Evolutionary conservation across 2,113 vertebrate genomes (phyloP).

Genomic region (Callocephalon fimbriatum): DNA sequence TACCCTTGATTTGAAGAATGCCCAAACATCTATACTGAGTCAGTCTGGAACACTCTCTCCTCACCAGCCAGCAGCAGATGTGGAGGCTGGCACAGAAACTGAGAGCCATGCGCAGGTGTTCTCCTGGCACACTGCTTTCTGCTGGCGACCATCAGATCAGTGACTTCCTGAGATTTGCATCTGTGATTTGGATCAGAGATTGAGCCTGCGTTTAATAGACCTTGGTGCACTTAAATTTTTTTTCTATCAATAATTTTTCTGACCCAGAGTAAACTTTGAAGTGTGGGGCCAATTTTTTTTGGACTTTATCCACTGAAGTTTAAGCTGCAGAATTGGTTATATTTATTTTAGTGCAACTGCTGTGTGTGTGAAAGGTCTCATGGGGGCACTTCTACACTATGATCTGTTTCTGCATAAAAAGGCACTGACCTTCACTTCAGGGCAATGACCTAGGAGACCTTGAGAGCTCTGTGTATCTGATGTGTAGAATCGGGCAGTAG

Average conservation of each 20-base stretch:
- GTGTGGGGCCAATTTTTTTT: neutral
- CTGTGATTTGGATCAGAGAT: neutral
- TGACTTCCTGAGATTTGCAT: neutral
- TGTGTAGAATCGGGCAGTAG: neutral
- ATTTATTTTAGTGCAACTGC: constrained; percentile 18
- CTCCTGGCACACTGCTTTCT: neutral
- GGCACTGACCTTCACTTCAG: neutral
- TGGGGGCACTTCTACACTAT: neutral
- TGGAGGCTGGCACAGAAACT: neutral
- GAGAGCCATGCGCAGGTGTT: neutral
- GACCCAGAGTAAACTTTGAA: neutral
- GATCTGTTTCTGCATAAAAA: neutral
- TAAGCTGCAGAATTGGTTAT: neutral
- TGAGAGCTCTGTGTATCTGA: neutral
- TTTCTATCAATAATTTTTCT: neutral
- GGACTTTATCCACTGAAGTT: neutral
- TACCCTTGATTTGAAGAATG: neutral
- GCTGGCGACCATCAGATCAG: neutral
- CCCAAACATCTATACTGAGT: neutral
- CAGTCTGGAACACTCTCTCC: neutral
- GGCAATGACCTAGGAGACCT: neutral
- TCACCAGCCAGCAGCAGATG: neutral
- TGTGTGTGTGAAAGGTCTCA: neutral
- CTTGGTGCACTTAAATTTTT: neutral
- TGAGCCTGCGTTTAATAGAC: neutral